Conservation (phyloP, 2,797 vertebrate species). For the Paguma larvata region DNA sequence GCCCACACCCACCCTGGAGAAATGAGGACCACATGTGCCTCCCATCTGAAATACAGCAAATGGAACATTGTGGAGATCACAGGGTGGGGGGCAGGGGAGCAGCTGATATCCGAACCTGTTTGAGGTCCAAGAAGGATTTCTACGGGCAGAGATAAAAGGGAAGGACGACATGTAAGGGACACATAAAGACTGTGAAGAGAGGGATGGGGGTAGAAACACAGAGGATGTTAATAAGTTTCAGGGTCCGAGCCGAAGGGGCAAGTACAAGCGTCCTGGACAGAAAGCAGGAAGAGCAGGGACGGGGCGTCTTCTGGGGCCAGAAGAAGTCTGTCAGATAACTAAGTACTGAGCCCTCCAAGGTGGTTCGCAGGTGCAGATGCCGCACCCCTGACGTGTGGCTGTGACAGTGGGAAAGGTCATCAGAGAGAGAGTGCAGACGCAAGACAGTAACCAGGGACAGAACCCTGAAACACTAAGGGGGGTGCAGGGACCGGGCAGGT, state of each 20-base stretch:
- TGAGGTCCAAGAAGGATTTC: neutral
- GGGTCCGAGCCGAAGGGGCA: neutral
- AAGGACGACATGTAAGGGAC: neutral
- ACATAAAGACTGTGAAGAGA: neutral
- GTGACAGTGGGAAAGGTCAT: neutral
- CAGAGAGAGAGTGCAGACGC: neutral
- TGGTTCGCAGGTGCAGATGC: neutral
- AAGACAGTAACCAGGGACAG: neutral
- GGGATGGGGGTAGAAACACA: neutral
- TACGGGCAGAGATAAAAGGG: neutral
- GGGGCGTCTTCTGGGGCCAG: neutral
- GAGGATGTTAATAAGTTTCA: neutral
- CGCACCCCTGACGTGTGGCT: neutral
- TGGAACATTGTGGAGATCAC: neutral
- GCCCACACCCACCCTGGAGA: neutral
- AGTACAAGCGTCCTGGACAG: neutral
- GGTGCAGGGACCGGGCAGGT: neutral
- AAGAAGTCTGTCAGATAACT: neutral
- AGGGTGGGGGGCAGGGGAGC: neutral
- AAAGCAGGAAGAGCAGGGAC: neutral
- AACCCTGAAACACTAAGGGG: neutral
- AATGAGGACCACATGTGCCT: neutral
- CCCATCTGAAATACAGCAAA: neutral
- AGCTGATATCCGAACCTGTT: neutral
- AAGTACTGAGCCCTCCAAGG: neutral